Base-by-base conservation (phyloP, 2,113 vertebrate genomes). In the Setophaga kirtlandii region DNA sequence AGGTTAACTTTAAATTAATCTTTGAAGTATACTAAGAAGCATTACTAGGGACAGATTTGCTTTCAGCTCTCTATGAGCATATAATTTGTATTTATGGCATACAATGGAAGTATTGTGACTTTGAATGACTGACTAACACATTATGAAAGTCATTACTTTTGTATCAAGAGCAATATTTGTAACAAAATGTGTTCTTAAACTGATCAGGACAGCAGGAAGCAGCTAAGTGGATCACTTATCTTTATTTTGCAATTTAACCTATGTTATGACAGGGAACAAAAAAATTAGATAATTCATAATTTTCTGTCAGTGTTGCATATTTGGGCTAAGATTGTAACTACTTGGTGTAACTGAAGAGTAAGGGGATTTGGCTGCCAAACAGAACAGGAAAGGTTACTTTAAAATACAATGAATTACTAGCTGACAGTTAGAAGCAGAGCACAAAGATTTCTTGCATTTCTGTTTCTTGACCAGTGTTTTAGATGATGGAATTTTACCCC, bases 391-490 rank as follows among this genome's bases (percentile, higher is more conserved):
- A 73, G 85, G 96, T 97, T 76, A 87, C 86, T 93, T 97, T n/a
- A 86, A 42, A 81, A 39, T 35, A 37, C 52, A 90, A 75, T 78
- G 56, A 95, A 91, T 89, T 63, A 68, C 76, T 55, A 93, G 55
- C 67, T 83, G 77, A 96, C 97, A 93, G 89, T 96, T 97, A 82
- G 83, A 88, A 91, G 89, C 47, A 93, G 84, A 50, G 97, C 88
- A 93, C 63, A 93, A 96, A 97, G 97, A 98, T 96, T 95, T 98
- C 98, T 97, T 96, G 93, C 86, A 97, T 98, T 99, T 99, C 98
- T 98, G 98, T 99, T 99, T 99, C 98, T 98, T 98, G 97, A 92
- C 93, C 90, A 94, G 96, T 97, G 95, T 95, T 73, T 89, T 93
- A 91, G 78, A 97, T 96, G 93, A 97, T 95, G 91, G 93, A 86